These are phyloP conservation scores for Drosophila yooni DNA, from an alignment of 2,888 invertebrate species.

Conservation along the genomic window DNA sequence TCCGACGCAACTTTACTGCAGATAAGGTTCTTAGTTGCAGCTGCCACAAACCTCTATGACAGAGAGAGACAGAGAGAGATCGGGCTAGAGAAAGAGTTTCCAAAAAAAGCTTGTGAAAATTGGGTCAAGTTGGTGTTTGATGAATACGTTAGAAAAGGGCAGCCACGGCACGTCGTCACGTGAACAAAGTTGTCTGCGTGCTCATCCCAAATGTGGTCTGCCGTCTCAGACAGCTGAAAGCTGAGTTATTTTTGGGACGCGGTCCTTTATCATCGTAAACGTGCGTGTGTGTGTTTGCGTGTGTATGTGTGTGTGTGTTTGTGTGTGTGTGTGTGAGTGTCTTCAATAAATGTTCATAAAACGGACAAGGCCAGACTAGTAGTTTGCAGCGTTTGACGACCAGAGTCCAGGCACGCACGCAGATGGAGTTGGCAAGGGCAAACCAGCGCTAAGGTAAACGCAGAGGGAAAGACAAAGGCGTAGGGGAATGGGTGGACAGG, in stretches of 20 bases:
- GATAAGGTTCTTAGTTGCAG: background rate
- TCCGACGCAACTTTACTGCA: background rate
- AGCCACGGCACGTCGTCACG: conserved; percentile 14
- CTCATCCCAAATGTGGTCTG: conserved; percentile 31
- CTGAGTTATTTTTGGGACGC: conserved; percentile 38
- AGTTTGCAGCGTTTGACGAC: conserved; percentile 33
- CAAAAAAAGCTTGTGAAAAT: conserved; percentile 31
- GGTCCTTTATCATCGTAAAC: conserved; percentile 4
- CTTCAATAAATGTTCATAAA: conserved; percentile 50
- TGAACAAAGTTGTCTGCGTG: conserved; percentile 12
- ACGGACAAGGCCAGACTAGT: conserved; percentile 46
- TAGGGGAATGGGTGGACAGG: background rate
- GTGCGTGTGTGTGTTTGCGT: background rate
- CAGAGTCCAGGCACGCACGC: conserved; percentile 63
- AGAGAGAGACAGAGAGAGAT: background rate
- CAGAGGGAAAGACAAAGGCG: conserved; percentile 4
- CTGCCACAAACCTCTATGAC: background rate
- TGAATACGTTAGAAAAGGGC: conserved; percentile 31
- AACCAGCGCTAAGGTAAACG: conserved; percentile 37
- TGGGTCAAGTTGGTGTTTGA: conserved; percentile 57
- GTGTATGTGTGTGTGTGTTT: conserved; percentile 2
- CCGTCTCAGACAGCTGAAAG: conserved; percentile 38
- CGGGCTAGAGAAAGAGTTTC: background rate
- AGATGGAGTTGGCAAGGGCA: conserved; percentile 28
- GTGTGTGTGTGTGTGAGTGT: conserved; percentile 9